Evolutionary conservation across 2,888 invertebrate species (phyloP).

Genomic region (Unio delphinus): DNA sequence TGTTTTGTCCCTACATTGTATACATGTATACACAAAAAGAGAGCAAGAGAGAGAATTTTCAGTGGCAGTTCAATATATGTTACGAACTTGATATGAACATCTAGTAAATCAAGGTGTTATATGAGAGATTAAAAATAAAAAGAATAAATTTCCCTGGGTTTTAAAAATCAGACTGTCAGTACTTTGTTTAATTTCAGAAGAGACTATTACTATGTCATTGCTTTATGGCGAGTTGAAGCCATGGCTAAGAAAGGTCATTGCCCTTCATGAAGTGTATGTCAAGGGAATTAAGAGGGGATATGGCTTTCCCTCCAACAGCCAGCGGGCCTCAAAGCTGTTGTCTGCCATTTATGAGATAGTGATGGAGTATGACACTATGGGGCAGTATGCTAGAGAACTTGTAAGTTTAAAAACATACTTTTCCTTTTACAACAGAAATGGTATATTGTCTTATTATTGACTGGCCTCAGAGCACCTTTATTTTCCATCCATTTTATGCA

Average conservation of each 20-base stretch:
- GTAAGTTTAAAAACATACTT: slow-evolving; percentile 13
- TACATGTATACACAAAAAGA: too few species aligned
- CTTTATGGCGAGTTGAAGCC: slow-evolving; percentile 38
- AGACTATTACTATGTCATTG: slow-evolving; percentile 40
- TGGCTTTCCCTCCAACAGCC: slow-evolving; percentile 14
- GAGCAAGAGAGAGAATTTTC: too few species aligned
- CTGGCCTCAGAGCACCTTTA: too few species aligned
- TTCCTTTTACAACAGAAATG: background rate
- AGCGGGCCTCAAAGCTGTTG: slow-evolving; percentile 55
- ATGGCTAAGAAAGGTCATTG: slow-evolving; percentile 42
- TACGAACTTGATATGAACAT: too few species aligned
- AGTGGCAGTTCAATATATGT: too few species aligned
- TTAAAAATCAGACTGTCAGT: background rate
- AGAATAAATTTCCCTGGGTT: background rate
- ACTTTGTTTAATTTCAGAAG: slow-evolving; percentile 39
- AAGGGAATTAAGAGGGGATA: slow-evolving; percentile 39
- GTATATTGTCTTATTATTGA: too few species aligned
- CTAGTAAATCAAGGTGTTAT: too few species aligned
- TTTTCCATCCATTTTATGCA: too few species aligned
- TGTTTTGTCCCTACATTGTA: too few species aligned
- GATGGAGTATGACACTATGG: slow-evolving; percentile 46
- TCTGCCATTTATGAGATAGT: slow-evolving; percentile 54
- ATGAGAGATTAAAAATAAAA: too few species aligned
- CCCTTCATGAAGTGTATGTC: slow-evolving; percentile 36
- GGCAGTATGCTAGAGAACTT: slow-evolving; percentile 21